Percentiles rank a stretch among this genome's conserved stretches.
These are phyloP conservation scores for Tanytarsus gracilentus DNA, from an alignment of 2,888 invertebrate species.

Conservation along the genomic window DNA sequence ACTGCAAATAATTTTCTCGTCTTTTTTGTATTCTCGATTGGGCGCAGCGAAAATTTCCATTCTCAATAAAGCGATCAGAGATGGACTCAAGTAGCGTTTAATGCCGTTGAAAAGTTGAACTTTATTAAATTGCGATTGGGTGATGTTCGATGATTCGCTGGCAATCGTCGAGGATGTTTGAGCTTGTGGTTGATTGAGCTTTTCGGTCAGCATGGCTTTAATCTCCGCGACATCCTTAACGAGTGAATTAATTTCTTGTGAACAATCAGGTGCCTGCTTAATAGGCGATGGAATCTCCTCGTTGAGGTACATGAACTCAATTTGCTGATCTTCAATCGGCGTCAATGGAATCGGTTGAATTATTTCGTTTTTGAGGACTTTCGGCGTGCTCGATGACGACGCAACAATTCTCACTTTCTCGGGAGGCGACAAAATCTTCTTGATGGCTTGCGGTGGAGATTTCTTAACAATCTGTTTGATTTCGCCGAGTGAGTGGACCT, in stretches of 20 bases:
- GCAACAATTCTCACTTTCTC: too few relatives aligned
- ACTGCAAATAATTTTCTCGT: slow-evolving; percentile 38
- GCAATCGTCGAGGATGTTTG: not conserved
- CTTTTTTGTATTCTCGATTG: slow-evolving; percentile 39
- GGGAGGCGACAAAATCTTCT: too few relatives aligned
- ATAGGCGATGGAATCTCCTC: too few relatives aligned
- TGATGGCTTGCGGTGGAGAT: too few relatives aligned
- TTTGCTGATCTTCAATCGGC: too few relatives aligned
- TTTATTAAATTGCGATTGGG: slow-evolving; percentile 32
- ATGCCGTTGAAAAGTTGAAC: slow-evolving; percentile 40
- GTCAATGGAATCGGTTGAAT: too few relatives aligned
- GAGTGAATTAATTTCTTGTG: not conserved
- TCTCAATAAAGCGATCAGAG: slow-evolving; percentile 40
- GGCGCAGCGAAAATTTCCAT: slow-evolving; percentile 42
- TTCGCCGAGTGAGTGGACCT: too few relatives aligned
- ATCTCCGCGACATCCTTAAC: not conserved
- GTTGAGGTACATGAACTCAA: too few relatives aligned
- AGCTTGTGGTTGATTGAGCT: not conserved
- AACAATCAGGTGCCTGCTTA: too few relatives aligned
- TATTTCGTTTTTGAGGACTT: too few relatives aligned
- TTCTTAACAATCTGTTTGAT: too few relatives aligned
- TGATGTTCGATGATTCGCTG: not conserved
- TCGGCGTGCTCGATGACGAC: too few relatives aligned
- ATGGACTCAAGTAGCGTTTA: slow-evolving; percentile 39
- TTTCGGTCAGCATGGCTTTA: not conserved